phyloP scores from a whole-genome alignment of 64 coral and sea anemone genomes.

The Stylophora pistillata region DNA sequence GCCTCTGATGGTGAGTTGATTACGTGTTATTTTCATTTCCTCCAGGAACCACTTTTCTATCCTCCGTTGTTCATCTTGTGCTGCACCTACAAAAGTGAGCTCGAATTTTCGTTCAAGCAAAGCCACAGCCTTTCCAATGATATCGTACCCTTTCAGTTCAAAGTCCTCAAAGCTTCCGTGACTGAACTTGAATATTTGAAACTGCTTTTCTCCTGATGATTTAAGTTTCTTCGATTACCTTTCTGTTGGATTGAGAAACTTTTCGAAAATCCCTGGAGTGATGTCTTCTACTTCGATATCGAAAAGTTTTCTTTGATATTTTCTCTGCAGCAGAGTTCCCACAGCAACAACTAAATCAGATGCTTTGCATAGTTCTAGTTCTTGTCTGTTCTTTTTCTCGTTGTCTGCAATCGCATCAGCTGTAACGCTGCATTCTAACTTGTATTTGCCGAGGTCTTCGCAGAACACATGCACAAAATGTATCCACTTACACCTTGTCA shows the following conservation, averaged over 20 bases:
- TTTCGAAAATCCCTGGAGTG: conserved; percentile 32
- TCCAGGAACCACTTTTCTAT: not conserved
- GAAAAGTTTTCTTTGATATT: not conserved
- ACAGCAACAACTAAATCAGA: conserved; percentile 28
- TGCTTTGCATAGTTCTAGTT: not conserved
- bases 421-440: too few species aligned
- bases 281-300: conserved; percentile 16
- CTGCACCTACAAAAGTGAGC: conserved; percentile 9
- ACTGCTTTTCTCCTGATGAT: not conserved
- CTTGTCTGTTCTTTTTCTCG: conserved; percentile 13
- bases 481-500: conserved; percentile 24
- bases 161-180: conserved; percentile 2
- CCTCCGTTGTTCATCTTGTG: not conserved
- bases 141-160: conserved; percentile 17
- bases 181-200: conserved; percentile 19
- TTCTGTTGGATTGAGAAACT: not conserved
- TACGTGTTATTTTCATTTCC: not conserved
- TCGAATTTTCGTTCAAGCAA: not conserved
- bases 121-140: conserved; percentile 7
- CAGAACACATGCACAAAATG: conserved; percentile 32
- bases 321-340: not conserved
- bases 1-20: not conserved
- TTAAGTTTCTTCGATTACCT: too few species aligned
- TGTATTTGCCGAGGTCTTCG: too few species aligned
- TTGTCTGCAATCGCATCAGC: conserved; percentile 29